Base-by-base conservation (phyloP, 2,888 invertebrate genomes). In the Philereme transversata region DNA sequence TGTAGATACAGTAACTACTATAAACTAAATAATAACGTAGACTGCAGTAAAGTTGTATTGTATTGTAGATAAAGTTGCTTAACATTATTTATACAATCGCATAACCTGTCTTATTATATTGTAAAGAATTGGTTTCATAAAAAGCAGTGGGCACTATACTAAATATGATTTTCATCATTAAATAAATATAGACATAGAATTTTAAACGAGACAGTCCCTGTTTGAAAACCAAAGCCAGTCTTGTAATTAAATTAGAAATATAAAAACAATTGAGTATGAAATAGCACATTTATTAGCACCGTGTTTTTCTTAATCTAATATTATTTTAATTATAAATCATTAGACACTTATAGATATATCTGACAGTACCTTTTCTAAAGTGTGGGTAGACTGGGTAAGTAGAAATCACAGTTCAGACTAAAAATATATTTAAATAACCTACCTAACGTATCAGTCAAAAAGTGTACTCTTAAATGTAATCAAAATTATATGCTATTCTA, bases 231-330 rank as follows among this genome's bases (percentile, higher is more conserved):
- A 43, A 22, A 44, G 51, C 56, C 48, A 51, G 51, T 40, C 22
- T 51, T 44, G 38, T 34, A 38, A 49, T 22, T 22, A 22, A 22
- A 22, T 22, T 22, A 22, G 22, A 22, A 22, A 22, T 22, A 22
- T 22, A 22, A 22, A 22, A 3, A 22, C 22, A 22, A 22, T 22
- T 22, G 3, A 22, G 56, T 65, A 69, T 67, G 55, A 61, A 68
- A 61, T 73, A 78, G 76, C 69, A 73, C 72, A 72, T 78, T 75
- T 78, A 78, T 71, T 73, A 66, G 50, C 61, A 65, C 64, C 64
- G 57, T 7, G 40, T 22, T 43, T 53, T 34, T 33, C 5, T 53
- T 62, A 51, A 34, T 47, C 4, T 44, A 54, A 47, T 60, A 34
- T 47, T 43, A 47, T 53, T 47, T 47, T 3, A 51, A 53, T 59